Percentiles rank a stretch among this genome's conserved stretches.
Evolutionary conservation across 2,113 vertebrate genomes (phyloP).

Genomic region (Campylomormyrus numenius): DNA sequence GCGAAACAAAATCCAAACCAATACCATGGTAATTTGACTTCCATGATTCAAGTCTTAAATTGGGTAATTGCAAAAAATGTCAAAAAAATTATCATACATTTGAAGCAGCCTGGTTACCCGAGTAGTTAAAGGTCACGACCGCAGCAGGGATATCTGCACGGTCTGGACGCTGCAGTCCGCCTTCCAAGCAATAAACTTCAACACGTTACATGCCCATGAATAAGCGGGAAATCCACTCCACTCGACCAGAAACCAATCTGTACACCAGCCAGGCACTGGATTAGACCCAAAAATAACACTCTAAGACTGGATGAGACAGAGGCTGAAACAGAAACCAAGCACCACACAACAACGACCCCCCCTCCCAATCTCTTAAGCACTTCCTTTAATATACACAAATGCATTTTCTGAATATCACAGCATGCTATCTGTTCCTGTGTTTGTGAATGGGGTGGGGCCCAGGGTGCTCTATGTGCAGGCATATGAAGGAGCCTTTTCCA

Average conservation of each 20-base stretch:
- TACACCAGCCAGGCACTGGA: background rate
- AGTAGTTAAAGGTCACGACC: background rate
- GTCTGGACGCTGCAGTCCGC: background rate
- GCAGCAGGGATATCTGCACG: background rate
- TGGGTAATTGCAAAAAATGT: background rate
- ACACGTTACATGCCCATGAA: background rate
- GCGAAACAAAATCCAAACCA: background rate
- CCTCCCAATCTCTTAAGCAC: background rate
- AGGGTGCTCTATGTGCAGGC: background rate
- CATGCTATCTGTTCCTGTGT: background rate
- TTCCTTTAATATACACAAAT: background rate
- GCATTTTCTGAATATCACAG: background rate
- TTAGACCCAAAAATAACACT: background rate
- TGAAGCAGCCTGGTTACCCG: background rate
- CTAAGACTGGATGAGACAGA: background rate
- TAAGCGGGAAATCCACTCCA: background rate
- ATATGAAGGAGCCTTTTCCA: background rate
- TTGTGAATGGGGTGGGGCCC: background rate
- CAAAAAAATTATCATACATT: background rate
- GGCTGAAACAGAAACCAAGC: background rate
- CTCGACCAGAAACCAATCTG: background rate
- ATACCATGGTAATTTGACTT: background rate
- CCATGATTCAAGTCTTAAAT: background rate
- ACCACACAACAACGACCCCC: background rate
- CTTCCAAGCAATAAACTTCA: background rate